A percentile compares a stretch with the other conserved stretches of the same genome.
phyloP scores from a whole-genome alignment of 1,140 invertebrate species.

The Ylistrum balloti region DNA sequence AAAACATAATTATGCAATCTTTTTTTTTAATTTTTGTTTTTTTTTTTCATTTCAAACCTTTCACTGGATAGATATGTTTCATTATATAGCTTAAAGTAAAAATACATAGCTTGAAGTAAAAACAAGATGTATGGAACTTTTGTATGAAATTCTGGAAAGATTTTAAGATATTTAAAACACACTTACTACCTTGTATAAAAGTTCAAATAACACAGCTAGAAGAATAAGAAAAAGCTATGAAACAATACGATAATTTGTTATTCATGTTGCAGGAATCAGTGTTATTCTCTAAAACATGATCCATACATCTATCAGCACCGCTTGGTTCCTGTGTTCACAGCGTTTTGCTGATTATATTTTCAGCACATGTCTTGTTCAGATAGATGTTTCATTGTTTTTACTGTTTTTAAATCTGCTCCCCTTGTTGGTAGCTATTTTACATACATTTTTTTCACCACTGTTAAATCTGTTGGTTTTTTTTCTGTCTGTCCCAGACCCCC shows the following conservation, averaged over 20 bases:
- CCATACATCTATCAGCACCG: not conserved
- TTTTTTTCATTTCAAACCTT: too few species aligned
- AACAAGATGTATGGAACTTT: too few species aligned
- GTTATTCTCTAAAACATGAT: not conserved
- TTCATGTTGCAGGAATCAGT: constrained; percentile 24
- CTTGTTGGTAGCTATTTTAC: not conserved
- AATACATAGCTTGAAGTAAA: too few species aligned
- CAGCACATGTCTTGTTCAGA: constrained; percentile 25
- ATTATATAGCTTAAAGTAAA: too few species aligned
- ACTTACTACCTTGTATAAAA: not conserved
- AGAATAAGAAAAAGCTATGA: not conserved
- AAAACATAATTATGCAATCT: too few species aligned
- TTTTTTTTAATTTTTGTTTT: too few species aligned
- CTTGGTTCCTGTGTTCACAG: not conserved
- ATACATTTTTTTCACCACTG: not conserved
- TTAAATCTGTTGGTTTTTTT: not conserved
- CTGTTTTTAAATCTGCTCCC: constrained; percentile 22
- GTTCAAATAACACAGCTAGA: not conserved
- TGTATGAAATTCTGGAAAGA: not conserved
- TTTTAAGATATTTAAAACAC: not conserved
- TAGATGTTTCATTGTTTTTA: not conserved
- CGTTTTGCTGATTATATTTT: not conserved
- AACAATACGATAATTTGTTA: constrained; percentile 20
- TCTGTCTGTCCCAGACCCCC: not conserved
- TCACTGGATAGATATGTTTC: too few species aligned